phyloP scores from a whole-genome alignment of 2,113 vertebrate species.

The Sterna hirundo region DNA sequence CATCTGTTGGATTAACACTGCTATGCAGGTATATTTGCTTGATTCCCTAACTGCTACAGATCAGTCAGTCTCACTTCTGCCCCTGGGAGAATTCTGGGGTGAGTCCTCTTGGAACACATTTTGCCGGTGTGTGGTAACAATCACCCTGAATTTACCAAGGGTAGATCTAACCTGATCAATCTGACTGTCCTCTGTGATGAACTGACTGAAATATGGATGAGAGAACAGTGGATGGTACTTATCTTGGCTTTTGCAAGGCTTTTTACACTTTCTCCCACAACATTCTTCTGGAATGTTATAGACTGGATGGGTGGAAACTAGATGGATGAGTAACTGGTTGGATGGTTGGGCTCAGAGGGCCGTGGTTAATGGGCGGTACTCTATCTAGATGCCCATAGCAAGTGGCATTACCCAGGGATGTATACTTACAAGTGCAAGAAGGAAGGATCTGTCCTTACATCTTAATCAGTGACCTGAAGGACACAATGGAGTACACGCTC shows the following conservation, averaged over 20 bases:
- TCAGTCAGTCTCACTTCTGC: neutral
- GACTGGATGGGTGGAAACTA: neutral
- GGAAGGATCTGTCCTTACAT: neutral
- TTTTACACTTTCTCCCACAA: neutral
- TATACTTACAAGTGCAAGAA: neutral
- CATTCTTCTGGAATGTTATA: neutral
- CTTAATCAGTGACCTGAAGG: neutral
- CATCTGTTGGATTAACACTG: neutral
- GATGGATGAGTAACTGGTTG: neutral
- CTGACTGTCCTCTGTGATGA: neutral
- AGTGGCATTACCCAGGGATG: neutral
- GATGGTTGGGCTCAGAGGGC: neutral
- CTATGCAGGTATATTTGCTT: neutral
- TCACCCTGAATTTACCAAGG: neutral
- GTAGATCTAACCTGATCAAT: neutral
- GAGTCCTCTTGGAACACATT: neutral
- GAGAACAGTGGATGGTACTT: neutral
- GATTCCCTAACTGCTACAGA: neutral
- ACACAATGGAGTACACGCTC: fast-evolving
- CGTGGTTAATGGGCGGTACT: neutral
- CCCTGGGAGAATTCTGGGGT: neutral
- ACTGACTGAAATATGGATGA: neutral
- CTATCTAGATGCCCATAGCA: neutral
- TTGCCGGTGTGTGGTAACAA: neutral
- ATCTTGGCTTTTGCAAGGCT: neutral